Evolutionary conservation across 2,888 invertebrate genomes (phyloP).

Genomic region (Hipparchia sbordonii): DNA sequence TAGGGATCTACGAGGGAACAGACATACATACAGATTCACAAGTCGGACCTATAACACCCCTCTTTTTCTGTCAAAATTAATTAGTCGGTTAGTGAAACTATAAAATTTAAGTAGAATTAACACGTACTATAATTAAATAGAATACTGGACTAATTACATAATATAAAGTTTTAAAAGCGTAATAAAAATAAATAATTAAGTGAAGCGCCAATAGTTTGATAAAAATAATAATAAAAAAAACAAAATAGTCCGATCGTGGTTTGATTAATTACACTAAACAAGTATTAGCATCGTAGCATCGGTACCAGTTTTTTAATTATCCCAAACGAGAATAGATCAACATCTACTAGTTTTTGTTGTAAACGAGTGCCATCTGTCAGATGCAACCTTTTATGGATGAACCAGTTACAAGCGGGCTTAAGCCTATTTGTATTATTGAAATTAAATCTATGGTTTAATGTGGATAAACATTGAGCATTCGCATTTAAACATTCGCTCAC

Average conservation of each 20-base stretch:
- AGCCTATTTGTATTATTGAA: neutral
- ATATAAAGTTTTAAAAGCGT: neutral
- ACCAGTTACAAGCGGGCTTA: constrained; percentile 3
- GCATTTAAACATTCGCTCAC: no score
- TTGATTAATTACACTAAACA: constrained; percentile 11
- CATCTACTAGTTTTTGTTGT: constrained; percentile 4
- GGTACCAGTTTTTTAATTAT: constrained; percentile 11
- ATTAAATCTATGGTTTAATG: neutral
- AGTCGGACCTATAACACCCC: no score
- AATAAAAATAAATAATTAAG: neutral
- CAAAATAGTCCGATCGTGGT: neutral
- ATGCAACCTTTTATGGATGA: neutral
- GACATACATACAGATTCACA: no score
- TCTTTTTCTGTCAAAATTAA: neutral
- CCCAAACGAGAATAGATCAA: constrained; percentile 9
- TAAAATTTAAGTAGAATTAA: neutral
- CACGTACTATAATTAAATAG: neutral
- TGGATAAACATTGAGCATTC: no score
- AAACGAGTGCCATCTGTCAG: neutral
- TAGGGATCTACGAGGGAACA: no score
- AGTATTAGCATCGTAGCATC: neutral
- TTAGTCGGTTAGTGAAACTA: no score
- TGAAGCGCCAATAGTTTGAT: neutral
- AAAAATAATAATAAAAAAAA: neutral
- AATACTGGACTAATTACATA: neutral